These are phyloP conservation scores for Calypte anna DNA, from an alignment of 2,113 vertebrate species.

Conservation along the genomic window DNA sequence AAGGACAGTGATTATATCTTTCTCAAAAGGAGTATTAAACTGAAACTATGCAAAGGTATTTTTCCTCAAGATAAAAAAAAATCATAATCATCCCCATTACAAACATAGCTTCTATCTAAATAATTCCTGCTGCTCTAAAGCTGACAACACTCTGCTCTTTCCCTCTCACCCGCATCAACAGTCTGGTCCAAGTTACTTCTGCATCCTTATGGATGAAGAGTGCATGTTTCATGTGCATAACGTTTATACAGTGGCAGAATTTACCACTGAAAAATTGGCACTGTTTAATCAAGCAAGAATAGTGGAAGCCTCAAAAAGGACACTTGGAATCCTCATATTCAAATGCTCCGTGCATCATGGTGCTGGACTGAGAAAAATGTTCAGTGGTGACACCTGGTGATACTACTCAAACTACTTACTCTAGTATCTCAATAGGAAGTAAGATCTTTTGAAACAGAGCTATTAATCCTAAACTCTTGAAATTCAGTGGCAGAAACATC, in stretches of 20 bases:
- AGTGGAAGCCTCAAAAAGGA: not conserved
- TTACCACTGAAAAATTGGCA: not conserved
- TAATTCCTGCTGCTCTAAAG: not conserved
- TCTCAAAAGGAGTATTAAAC: not conserved
- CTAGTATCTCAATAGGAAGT: not conserved
- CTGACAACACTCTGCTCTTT: not conserved
- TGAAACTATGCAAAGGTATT: not conserved
- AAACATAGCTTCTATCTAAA: not conserved
- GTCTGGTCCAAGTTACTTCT: not conserved
- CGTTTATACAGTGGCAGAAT: not conserved
- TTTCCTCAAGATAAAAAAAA: not conserved
- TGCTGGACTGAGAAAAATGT: not conserved
- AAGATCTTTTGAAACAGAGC: not conserved
- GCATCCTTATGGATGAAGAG: not conserved
- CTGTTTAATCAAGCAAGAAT: not conserved
- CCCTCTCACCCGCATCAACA: not conserved
- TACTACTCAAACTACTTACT: not conserved
- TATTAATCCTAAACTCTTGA: not conserved
- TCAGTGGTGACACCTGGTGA: not conserved
- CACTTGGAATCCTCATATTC: not conserved
- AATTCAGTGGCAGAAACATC: not conserved
- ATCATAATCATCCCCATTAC: not conserved
- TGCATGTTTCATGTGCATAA: not conserved
- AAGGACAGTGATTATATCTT: not conserved
- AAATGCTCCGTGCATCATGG: not conserved